Base-by-base conservation (phyloP, 23 tunicate genomes). In the Trididemnum miniatum region DNA sequence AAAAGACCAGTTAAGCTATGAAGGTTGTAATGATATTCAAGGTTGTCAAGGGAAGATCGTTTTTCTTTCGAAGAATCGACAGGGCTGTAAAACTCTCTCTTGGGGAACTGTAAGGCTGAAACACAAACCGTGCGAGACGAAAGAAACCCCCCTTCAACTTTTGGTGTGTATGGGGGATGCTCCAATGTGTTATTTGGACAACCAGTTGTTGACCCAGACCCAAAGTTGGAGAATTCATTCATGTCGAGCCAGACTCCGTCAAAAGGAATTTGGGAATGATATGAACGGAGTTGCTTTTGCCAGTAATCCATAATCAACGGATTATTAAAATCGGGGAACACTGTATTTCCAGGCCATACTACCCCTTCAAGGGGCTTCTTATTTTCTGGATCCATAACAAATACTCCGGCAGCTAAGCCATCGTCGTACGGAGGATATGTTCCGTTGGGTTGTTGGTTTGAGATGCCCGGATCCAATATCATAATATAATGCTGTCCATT, bases 171-270 rank as follows among this genome's bases (percentile, higher is more conserved):
- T 0, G 93, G 93, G 15, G 98, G 98, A 35, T 93, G 66, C 12
- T 93, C 89, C 0, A 64, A 30, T 5, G 59, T 73, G 69, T 87
- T 92, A 31, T 84, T 74, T 24, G 82, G 52, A 39, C 98, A 93
- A 25, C 84, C 84, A 23, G 73, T 24, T 40, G 93, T 91, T 0
- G 94, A 93, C 25, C 99, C 99, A 77, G 76, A 71, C 18, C 79
- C 89, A 49, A 96, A 91, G 82, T 91, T 96, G 28, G 94, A 87
- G 0, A 87, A 88, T 71, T 96, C 99, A 62, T 96, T 96, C 99
- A 96, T 96, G 59, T 96, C 99, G 33, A 96, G 84, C 99, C 99
- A 96, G 7, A 91, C 96, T 4, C 99, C 99, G 44, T 96, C 99
- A 66, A 96, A 96, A n/a, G 84, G 71, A 0, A 96, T 84, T 36